Evolutionary conservation across 2,797 vertebrate genomes (phyloP), one percentile per base, ranked within the genome.

Genomic region (Microctenopoma steveboyesi): DNA sequence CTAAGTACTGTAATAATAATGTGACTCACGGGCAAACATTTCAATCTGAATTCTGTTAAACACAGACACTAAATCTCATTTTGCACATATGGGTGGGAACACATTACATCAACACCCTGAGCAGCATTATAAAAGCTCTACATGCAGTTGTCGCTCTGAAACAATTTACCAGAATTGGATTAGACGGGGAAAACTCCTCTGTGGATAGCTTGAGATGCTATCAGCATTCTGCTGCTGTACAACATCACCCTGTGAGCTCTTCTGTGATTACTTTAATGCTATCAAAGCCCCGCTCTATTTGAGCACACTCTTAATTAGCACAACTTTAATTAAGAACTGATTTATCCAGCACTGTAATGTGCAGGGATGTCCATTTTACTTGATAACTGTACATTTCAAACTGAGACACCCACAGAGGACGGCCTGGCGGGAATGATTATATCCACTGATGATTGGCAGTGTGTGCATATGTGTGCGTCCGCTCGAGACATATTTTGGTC

Each of bases 281-380:
- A 84, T 89, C 86, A 88, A 88, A 91, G 86, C 76, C 73, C 4
- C 4, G 66, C 76, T 82, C 72, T 75, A 86, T 89, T 78, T 83
- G 74, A 88, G 76, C 73, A 77, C 72, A 55, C 68, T 76, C 81
- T 85, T 88, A 91, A 91, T 92, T 85, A 88, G 82, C 82, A 84
- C 79, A 74, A 85, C 76, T 81, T 89, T 92, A 91, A 93, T 93
- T 90, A 91, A 88, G 74, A 33, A 49, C 70, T 52, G 75, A 84
- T 81, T 90, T 63, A 85, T 83, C 60, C 79, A 64, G 53, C 60
- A 35, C 53, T 85, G 62, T 64, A 84, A 40, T 33, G 57, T 69
- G 28, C 50, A 22, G 68, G 22, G 49, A 49, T 15, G 59, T 70
- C 71, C 47, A 57, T 60, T 86, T 81, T 61, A 52, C 72, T 58